Evolutionary conservation across 2,797 vertebrate genomes (phyloP), one percentile per base, ranked within the genome.

Genomic region (Muraenolepis orangiensis): DNA sequence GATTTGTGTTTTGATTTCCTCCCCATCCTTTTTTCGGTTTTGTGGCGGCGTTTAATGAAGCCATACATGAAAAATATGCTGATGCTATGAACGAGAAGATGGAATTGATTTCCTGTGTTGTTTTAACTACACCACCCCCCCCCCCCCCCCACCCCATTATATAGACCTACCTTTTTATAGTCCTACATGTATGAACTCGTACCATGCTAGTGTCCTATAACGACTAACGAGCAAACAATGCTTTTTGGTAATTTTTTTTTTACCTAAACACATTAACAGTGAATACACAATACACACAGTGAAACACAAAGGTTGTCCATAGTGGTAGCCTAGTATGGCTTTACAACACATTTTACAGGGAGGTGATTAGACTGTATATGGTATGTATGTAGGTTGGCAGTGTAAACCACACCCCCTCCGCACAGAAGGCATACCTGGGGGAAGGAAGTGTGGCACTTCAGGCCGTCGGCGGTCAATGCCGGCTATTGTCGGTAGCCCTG

Each of bases 401-500:
- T 51, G n/a, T 51, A 51, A n/a, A 51, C 46, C 46, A 18, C 46
- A 51, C 46, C 46, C 46, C 18, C 42, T 51, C 42, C 4, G 1
- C 46, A 51, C 20, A n/a, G 6, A 51, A n/a, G 11, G 46, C 46
- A 7, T n/a, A 20, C 46, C 46, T 51, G 46, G 18, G 46, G 18
- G 20, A 51, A 18, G 51, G 23, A 61, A 32, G 28, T 31, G 36
- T 32, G 70, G 31, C 29, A 67, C 16, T 73, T 72, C 29, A 66
- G 3, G 69, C 38, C 76, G 73, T 66, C 72, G 46, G 72, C 30
- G 29, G 69, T 66, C 30, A 36, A 28, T 38, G 71, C 28, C 18
- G 74, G 31, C 71, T 70, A 18, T 79, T 76, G 12, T n/a, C n/a
- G n/a, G n/a, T 79, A 67, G 20, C 66, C 72, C 12, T 68, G 36